Evolutionary conservation across 2,888 invertebrate genomes (phyloP).

Genomic region (Beris morrisii): DNA sequence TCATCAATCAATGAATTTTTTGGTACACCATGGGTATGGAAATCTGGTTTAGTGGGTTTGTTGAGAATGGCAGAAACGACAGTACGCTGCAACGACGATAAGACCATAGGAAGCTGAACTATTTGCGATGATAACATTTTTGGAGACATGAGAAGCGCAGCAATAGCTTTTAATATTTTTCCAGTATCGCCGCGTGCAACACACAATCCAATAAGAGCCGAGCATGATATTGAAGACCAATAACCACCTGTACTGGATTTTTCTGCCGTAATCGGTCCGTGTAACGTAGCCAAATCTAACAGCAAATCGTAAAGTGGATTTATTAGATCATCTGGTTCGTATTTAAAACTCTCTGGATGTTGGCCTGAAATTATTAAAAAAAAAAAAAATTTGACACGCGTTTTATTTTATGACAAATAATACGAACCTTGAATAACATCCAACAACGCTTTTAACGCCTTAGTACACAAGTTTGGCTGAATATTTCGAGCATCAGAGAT

Average conservation of each 20-base stretch:
- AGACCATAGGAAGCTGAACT: conserved; percentile 83
- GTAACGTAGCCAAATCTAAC: conserved; percentile 77
- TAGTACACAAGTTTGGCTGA: conserved; percentile 84
- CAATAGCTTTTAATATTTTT: conserved; percentile 81
- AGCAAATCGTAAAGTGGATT: conserved; percentile 83
- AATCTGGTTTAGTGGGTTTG: conserved; percentile 80
- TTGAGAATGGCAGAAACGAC: conserved; percentile 87
- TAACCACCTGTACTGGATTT: conserved; percentile 59
- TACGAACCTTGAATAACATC: conserved; percentile 86
- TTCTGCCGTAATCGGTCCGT: conserved; percentile 61
- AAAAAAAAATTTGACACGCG: conserved; percentile 2
- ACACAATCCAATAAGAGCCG: conserved; percentile 87
- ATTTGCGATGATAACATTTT: conserved; percentile 75
- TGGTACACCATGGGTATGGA: conserved; percentile 87
- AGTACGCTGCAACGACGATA: conserved; percentile 84
- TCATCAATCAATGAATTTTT: conserved; percentile 69
- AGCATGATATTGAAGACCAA: conserved; percentile 85
- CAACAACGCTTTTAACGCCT: conserved; percentile 82
- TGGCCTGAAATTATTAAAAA: conserved; percentile 45
- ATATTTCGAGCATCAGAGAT: conserved; percentile 82
- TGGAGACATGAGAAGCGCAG: conserved; percentile 85
- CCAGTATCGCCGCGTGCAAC: conserved; percentile 93
- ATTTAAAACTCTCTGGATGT: conserved; percentile 55
- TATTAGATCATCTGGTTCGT: conserved; percentile 61
- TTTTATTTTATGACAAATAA: not conserved